Conservation (phyloP, 1,140 invertebrate species). For the Drosophila ercepeae region DNA sequence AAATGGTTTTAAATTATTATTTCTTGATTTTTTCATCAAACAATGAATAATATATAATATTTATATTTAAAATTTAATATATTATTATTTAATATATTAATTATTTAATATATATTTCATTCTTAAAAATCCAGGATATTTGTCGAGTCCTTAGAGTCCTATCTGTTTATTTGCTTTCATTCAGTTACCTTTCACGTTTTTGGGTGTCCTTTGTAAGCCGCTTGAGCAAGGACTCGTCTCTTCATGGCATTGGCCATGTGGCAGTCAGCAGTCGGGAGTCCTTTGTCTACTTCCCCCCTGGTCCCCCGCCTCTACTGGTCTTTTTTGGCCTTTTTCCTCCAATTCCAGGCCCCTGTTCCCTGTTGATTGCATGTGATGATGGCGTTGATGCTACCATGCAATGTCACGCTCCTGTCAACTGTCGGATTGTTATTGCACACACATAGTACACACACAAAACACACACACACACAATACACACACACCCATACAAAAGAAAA, state of each 20-base stretch:
- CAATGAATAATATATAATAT: no score
- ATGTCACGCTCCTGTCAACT: conserved; percentile 76
- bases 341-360: conserved; percentile 9
- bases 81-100: not conserved
- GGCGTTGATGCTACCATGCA: conserved; percentile 71
- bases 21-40: no score
- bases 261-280: conserved; percentile 10
- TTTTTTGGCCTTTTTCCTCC: no score
- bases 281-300: not conserved
- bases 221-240: conserved; percentile 11
- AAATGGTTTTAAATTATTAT: no score
- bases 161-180: conserved; percentile 1
- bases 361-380: conserved; percentile 75
- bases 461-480: not conserved
- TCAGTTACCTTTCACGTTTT: conserved; percentile 14
- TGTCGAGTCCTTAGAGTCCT: not conserved
- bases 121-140: conserved; percentile 1
- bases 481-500: no score
- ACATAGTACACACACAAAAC: conserved; percentile 5
- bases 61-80: not conserved
- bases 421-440: conserved; percentile 64
- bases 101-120: not conserved
- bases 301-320: not conserved
- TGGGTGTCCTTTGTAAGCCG: conserved; percentile 26
- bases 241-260: conserved; percentile 48